Percentiles rank a stretch among this genome's conserved stretches.
phyloP scores from a whole-genome alignment of 2,888 invertebrate species.

The Noctua pronuba region DNA sequence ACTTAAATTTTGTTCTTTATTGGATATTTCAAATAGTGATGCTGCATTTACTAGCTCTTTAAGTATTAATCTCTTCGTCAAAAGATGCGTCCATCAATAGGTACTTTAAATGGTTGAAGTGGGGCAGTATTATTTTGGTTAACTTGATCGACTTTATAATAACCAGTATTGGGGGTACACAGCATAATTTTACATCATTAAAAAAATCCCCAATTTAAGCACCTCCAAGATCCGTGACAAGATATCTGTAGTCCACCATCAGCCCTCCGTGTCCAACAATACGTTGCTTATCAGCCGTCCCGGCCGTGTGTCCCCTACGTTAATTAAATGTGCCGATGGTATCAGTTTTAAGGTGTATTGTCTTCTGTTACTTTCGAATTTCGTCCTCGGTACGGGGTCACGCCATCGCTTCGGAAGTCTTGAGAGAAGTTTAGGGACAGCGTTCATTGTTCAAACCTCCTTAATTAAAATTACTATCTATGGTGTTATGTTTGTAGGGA shows the following conservation, averaged over 20 bases:
- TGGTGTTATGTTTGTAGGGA: conserved; percentile 19
- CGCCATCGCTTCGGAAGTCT: conserved; percentile 71
- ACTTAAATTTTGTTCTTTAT: not conserved
- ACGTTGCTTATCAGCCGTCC: conserved; percentile 54
- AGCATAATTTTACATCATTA: conserved; percentile 32
- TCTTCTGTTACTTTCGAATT: conserved; percentile 79
- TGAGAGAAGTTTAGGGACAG: conserved; percentile 63
- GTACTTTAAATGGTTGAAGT: not conserved
- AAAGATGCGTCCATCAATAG: not conserved
- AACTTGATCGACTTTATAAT: not conserved
- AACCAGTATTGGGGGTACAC: not conserved
- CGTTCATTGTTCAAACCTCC: conserved; percentile 58
- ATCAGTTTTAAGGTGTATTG: conserved; percentile 74
- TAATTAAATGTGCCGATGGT: conserved; percentile 79
- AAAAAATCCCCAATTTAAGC: conserved; percentile 3
- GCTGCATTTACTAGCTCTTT: not conserved
- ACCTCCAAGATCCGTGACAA: conserved; percentile 1
- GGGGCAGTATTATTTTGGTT: not conserved
- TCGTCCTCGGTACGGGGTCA: conserved; percentile 77
- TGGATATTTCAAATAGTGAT: not conserved
- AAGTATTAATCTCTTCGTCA: not conserved
- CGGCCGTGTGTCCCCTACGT: conserved; percentile 66
- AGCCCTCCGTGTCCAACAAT: conserved; percentile 36
- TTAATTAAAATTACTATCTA: conserved; percentile 57
- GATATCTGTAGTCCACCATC: conserved; percentile 27